Evolutionary conservation across 2,888 invertebrate genomes (phyloP).

Genomic region (Drosophila prostipennis): DNA sequence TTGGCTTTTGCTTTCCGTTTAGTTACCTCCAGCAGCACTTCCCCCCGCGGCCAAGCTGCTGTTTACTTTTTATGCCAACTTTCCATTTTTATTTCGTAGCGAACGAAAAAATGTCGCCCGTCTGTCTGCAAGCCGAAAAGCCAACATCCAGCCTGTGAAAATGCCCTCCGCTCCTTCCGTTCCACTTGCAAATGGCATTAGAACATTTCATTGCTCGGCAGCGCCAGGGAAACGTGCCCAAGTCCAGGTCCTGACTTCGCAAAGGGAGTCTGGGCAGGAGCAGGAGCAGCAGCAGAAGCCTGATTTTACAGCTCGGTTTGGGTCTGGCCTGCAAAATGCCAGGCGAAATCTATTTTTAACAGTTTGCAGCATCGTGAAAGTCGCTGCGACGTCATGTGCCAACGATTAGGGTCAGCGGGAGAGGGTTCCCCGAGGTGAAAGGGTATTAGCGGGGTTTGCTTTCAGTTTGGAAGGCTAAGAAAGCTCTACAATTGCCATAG

Average conservation of each 20-base stretch:
- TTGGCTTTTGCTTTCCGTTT: constrained; percentile 70
- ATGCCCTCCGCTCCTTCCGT: constrained; percentile 23
- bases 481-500: neutral
- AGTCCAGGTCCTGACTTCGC: constrained; percentile 37
- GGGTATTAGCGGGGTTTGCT: constrained; percentile 7
- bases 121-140: constrained; percentile 54
- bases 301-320: neutral
- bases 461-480: constrained; percentile 3
- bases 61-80: constrained; percentile 70
- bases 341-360: constrained; percentile 69
- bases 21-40: constrained; percentile 54
- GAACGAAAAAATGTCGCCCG: constrained; percentile 60
- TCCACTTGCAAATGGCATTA: constrained; percentile 63
- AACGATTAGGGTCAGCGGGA: constrained; percentile 46
- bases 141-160: constrained; percentile 24
- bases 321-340: constrained; percentile 36
- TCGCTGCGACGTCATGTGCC: constrained; percentile 49
- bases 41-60: constrained; percentile 36
- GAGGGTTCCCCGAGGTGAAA: constrained; percentile 12
- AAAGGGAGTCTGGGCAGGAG: constrained; percentile 8
- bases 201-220: constrained; percentile 55
- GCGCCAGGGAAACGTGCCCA: constrained; percentile 59
- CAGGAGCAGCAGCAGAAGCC: neutral
- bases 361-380: constrained; percentile 53
- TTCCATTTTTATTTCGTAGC: constrained; percentile 65